These are phyloP conservation scores for Silurus meridionalis DNA, from an alignment of 2,113 vertebrate genomes.

Conservation along the genomic window DNA sequence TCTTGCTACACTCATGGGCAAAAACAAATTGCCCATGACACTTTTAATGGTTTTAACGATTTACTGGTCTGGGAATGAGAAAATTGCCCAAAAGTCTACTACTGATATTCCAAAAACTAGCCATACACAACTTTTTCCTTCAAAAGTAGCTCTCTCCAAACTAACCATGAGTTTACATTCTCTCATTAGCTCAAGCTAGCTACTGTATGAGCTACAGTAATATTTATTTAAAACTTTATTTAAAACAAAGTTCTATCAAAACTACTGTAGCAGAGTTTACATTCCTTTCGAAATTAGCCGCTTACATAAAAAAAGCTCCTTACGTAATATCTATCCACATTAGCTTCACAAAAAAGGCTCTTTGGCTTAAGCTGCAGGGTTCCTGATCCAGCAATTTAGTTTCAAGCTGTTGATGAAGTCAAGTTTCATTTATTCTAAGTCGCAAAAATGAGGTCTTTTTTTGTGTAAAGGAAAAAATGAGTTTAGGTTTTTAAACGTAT, in stretches of 20 bases:
- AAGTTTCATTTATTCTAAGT: neutral
- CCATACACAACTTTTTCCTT: neutral
- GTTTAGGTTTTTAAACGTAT: neutral
- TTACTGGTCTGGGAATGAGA: too few species aligned
- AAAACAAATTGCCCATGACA: too few species aligned
- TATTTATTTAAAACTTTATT: too few species aligned
- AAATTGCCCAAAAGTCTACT: too few species aligned
- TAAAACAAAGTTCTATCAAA: neutral
- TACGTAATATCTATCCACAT: neutral
- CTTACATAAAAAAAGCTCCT: slow-evolving; percentile 1
- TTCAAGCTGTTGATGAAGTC: neutral
- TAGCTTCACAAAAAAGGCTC: neutral
- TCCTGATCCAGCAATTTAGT: neutral
- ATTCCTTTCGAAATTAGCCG: neutral
- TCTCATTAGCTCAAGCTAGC: neutral
- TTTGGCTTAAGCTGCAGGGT: neutral
- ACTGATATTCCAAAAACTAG: neutral
- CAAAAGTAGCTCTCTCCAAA: neutral
- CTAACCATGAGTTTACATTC: neutral
- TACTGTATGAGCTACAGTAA: too few species aligned
- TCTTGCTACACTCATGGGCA: too few species aligned
- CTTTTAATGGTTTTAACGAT: too few species aligned
- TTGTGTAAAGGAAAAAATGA: neutral
- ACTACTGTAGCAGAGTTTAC: neutral
- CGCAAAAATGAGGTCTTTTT: neutral